Percentiles rank a stretch among this genome's conserved stretches.
These are phyloP conservation scores for Calyptommatus sinebrachiatus DNA, from an alignment of 2,113 vertebrate species.

Conservation along the genomic window DNA sequence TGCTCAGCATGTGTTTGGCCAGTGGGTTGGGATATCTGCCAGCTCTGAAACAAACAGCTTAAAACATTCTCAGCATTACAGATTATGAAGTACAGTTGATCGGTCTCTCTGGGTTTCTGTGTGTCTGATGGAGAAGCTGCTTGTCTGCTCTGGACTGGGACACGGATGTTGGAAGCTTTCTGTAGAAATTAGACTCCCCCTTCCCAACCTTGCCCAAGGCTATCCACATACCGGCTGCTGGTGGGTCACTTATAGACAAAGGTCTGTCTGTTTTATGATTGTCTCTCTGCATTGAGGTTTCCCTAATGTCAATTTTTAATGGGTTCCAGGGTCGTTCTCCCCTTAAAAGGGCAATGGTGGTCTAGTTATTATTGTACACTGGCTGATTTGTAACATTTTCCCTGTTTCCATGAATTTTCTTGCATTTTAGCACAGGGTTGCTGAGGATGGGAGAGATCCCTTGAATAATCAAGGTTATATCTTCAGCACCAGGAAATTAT, in stretches of 20 bases:
- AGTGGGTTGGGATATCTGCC: constrained; percentile 5
- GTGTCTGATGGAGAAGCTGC: not conserved
- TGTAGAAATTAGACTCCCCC: not conserved
- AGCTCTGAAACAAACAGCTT: constrained; percentile 14
- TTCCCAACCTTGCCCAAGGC: not conserved
- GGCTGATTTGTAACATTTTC: not conserved
- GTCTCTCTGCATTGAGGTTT: constrained; percentile 31
- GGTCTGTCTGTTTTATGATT: constrained; percentile 50
- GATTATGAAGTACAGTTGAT: not conserved
- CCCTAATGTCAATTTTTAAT: constrained; percentile 52
- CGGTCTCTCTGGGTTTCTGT: not conserved
- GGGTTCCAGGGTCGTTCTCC: constrained; percentile 41
- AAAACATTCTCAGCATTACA: not conserved
- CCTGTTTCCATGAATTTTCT: not conserved
- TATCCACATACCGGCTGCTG: not conserved
- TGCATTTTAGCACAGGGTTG: not conserved
- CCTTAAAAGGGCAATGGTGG: constrained; percentile 64
- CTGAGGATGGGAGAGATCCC: constrained; percentile 27
- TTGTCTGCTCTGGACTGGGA: not conserved
- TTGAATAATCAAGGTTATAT: not conserved
- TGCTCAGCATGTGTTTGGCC: not conserved
- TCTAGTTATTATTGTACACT: not conserved
- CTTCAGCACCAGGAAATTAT: constrained; percentile 15
- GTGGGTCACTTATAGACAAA: constrained; percentile 39
- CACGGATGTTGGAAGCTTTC: not conserved